Evolutionary conservation across 2,888 invertebrate species (phyloP).

Genomic region (Philopedon plagiatum): DNA sequence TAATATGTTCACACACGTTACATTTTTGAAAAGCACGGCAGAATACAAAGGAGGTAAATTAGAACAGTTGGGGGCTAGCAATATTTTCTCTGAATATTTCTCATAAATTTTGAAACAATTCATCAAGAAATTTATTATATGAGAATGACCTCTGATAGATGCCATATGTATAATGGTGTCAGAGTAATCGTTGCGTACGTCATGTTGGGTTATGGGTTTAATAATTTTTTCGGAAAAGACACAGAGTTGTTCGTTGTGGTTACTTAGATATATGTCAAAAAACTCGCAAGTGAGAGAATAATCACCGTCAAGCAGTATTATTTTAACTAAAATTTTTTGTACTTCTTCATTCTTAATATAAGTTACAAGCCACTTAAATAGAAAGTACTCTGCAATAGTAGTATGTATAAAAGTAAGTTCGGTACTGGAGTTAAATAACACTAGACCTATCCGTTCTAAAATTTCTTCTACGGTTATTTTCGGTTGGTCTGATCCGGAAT

Average conservation of each 20-base stretch:
- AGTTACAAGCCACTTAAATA: slow-evolving; percentile 1
- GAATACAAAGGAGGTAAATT: not conserved
- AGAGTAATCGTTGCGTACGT: not conserved
- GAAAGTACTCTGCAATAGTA: no score
- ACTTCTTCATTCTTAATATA: not conserved
- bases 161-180: not conserved
- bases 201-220: not conserved
- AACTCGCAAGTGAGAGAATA: not conserved
- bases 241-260: not conserved
- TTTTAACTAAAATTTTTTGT: not conserved
- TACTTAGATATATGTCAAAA: not conserved
- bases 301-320: not conserved
- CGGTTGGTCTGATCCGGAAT: no score
- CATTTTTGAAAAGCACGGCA: not conserved
- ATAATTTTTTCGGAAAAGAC: not conserved
- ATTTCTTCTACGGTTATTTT: no score
- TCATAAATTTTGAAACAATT: not conserved
- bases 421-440: no score
- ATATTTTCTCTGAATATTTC: not conserved
- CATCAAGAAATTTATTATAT: not conserved
- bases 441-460: no score
- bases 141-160: not conserved
- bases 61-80: not conserved
- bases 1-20: not conserved
- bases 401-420: no score